Percentiles rank a stretch among this genome's conserved stretches.
Conservation (phyloP, 2,888 invertebrate genomes). For the Zeuzera pyrina region DNA sequence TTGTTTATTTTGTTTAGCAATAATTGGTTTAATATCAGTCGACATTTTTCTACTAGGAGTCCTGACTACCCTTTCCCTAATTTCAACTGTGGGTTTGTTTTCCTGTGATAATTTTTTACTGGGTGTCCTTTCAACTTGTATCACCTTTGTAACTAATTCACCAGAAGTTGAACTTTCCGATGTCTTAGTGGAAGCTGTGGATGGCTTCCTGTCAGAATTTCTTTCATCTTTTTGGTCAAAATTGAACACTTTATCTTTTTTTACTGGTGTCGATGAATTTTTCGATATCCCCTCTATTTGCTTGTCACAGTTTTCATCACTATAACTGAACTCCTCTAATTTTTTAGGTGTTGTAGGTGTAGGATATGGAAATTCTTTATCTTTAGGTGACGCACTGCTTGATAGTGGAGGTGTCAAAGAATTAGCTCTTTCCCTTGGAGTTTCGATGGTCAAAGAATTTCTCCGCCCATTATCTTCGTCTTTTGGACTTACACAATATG, state of each 20-base stretch:
- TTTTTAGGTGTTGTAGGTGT: constrained; percentile 50
- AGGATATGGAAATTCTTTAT: constrained; percentile 38
- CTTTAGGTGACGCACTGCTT: constrained; percentile 45
- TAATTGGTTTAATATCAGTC: constrained; percentile 37
- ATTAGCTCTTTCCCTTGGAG: constrained; percentile 28
- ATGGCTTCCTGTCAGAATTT: constrained; percentile 29
- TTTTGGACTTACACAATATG: constrained; percentile 53
- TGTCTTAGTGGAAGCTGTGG: constrained; percentile 26
- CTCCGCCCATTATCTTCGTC: constrained; percentile 46
- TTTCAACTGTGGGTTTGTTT: constrained; percentile 51
- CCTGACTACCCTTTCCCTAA: constrained; percentile 56
- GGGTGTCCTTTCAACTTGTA: constrained; percentile 59
- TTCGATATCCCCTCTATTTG: constrained; percentile 24
- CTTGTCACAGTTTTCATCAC: constrained; percentile 32
- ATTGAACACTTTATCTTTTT: constrained; percentile 39
- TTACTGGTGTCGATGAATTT: constrained; percentile 27
- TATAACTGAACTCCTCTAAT: constrained; percentile 43
- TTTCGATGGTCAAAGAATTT: constrained; percentile 44
- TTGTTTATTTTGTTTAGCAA: constrained; percentile 28
- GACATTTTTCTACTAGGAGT: constrained; percentile 56
- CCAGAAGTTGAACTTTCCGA: constrained; percentile 30
- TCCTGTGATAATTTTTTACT: constrained; percentile 50
- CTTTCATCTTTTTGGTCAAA: constrained; percentile 33
- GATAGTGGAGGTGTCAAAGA: constrained; percentile 44
- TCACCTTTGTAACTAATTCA: constrained; percentile 59